These are phyloP conservation scores for Agrochola macilenta DNA, from an alignment of 2,888 invertebrate genomes.

Conservation along the genomic window DNA sequence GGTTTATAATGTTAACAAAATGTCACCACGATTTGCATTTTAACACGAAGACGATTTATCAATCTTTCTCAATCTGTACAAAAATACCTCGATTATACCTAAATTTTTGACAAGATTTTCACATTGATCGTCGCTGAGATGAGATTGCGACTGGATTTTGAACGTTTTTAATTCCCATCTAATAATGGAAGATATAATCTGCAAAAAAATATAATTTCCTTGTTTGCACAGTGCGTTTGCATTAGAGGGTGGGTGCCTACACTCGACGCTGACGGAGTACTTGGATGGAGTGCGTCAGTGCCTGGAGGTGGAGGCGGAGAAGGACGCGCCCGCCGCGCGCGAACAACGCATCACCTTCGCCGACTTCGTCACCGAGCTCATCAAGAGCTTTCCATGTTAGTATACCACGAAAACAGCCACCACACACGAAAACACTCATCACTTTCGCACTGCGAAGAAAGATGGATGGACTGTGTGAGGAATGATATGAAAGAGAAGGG, in stretches of 20 bases:
- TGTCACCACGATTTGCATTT: not conserved
- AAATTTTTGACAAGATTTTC: not conserved
- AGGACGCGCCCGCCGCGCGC: slow-evolving; percentile 96
- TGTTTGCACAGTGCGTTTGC: slow-evolving; percentile 92
- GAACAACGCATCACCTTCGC: slow-evolving; percentile 98
- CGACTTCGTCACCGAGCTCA: slow-evolving; percentile 97
- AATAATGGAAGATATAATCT: not conserved
- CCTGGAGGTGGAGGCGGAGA: slow-evolving; percentile 98
- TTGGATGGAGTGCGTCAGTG: slow-evolving; percentile 98
- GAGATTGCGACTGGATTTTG: not conserved
- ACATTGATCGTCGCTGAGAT: not conserved
- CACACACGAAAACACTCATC: not conserved
- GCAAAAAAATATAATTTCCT: not conserved
- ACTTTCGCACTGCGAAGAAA: not conserved
- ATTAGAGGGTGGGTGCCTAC: slow-evolving; percentile 95
- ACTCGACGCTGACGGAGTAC: slow-evolving; percentile 97
- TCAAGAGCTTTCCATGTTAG: slow-evolving; percentile 96
- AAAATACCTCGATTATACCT: not conserved
- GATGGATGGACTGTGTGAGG: not conserved
- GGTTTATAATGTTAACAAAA: not conserved
- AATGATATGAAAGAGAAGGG: not conserved
- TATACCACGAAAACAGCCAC: not conserved
- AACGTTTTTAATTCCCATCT: not conserved
- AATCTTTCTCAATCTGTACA: not conserved
- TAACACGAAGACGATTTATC: not conserved